Percentiles rank a stretch among this genome's conserved stretches.
These are phyloP conservation scores for Athalia cordata DNA, from an alignment of 2,888 invertebrate genomes.

Conservation along the genomic window DNA sequence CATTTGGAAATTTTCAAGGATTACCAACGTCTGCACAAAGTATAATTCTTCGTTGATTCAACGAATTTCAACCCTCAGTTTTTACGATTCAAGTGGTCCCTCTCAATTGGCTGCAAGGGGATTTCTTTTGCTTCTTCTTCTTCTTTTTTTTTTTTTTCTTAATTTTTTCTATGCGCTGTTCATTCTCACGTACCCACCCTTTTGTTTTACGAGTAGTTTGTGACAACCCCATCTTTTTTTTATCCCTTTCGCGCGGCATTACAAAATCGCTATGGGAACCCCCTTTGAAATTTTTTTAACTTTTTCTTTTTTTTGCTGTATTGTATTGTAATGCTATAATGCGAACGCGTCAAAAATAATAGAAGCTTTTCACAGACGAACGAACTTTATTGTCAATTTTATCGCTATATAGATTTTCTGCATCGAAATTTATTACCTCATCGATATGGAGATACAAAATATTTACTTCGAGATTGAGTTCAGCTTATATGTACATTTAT, in stretches of 20 bases:
- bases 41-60: conserved; percentile 3
- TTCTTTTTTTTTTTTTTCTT: background rate
- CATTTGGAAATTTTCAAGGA: no score
- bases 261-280: no score
- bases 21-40: background rate
- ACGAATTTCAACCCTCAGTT: conserved; percentile 29
- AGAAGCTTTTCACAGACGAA: background rate
- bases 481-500: background rate
- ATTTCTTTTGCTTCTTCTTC: background rate
- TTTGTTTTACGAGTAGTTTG: background rate
- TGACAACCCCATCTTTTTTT: no score
- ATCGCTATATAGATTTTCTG: no score
- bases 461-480: background rate
- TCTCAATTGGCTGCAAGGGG: conserved; percentile 11
- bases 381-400: background rate
- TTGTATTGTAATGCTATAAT: conserved; percentile 9
- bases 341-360: background rate
- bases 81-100: conserved; percentile 29
- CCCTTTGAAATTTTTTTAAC: no score
- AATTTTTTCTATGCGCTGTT: background rate
- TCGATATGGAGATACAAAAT: background rate
- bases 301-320: background rate
- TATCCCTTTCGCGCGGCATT: no score
- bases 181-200: background rate
- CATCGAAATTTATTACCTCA: no score